Percentiles rank a stretch among this genome's conserved stretches.
phyloP scores from a whole-genome alignment of 1,140 invertebrate species.

The Leptestheria dahalacensis region DNA sequence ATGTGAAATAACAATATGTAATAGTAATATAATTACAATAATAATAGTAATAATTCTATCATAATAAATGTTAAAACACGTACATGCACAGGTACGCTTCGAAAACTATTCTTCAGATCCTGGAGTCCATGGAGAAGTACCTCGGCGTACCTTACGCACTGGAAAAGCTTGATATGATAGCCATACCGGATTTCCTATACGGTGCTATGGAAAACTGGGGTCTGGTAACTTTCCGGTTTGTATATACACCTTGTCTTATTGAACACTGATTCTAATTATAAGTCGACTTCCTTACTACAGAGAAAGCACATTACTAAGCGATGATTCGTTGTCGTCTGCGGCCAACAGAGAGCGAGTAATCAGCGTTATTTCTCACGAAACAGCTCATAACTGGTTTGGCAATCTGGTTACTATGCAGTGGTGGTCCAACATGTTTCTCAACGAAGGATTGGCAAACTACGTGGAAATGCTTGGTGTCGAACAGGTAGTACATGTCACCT shows the following conservation, averaged over 20 bases:
- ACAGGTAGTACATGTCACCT: background rate
- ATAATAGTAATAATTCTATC: background rate
- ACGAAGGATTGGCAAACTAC: background rate
- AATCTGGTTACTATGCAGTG: slow-evolving; percentile 35
- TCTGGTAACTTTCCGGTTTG: slow-evolving; percentile 21
- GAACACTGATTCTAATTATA: background rate
- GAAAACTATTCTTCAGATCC: slow-evolving; percentile 45
- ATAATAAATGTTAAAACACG: no score
- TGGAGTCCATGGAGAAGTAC: slow-evolving; percentile 38
- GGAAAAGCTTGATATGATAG: slow-evolving; percentile 75
- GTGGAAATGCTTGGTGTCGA: background rate
- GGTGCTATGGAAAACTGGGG: slow-evolving; percentile 26
- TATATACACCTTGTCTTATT: slow-evolving; percentile 13
- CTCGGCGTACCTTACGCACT: slow-evolving; percentile 52
- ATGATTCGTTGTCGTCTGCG: slow-evolving; percentile 21
- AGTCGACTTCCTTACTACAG: slow-evolving; percentile 19
- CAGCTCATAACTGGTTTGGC: slow-evolving; percentile 42
- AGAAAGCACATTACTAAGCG: slow-evolving; percentile 33
- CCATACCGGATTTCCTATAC: slow-evolving; percentile 45
- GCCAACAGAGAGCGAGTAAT: slow-evolving; percentile 28
- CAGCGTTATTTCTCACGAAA: slow-evolving; percentile 29
- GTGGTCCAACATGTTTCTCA: slow-evolving; percentile 20
- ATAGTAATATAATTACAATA: background rate
- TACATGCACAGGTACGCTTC: slow-evolving; percentile 61
- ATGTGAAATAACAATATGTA: background rate